phyloP scores from a whole-genome alignment of 2,113 vertebrate genomes.

The Aspidoscelis tigris region DNA sequence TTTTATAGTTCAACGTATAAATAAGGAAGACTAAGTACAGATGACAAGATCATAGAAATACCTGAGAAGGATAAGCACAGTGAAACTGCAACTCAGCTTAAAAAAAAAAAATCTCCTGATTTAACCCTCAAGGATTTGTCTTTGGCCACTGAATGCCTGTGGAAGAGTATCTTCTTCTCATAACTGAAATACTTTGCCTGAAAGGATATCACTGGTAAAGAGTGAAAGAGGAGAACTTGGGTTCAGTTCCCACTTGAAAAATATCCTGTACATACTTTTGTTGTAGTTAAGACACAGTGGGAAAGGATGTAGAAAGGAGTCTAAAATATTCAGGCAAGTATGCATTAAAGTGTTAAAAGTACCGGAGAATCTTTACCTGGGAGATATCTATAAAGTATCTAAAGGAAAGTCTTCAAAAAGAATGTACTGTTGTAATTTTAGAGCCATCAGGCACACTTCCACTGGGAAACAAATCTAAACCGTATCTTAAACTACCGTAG shows the following conservation, averaged over 20 bases:
- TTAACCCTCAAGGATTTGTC: constrained; percentile 27
- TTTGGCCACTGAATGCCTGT: constrained; percentile 29
- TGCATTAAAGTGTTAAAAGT: background rate
- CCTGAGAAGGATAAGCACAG: constrained; percentile 7
- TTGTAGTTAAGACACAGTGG: constrained; percentile 1
- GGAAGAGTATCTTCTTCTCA: constrained; percentile 34
- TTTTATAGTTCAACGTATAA: too few species aligned
- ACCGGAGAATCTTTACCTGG: background rate
- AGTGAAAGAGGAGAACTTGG: constrained; percentile 31
- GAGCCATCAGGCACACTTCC: background rate
- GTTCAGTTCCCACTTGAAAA: constrained; percentile 28
- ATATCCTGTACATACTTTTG: background rate
- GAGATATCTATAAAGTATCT: background rate
- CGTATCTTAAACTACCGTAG: background rate
- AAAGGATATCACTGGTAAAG: constrained; percentile 35
- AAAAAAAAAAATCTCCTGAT: background rate
- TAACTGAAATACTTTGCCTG: constrained; percentile 38
- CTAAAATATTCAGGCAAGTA: constrained; percentile 16
- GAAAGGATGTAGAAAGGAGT: constrained; percentile 4
- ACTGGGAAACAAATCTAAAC: background rate
- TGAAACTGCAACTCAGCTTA: constrained; percentile 12
- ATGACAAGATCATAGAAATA: background rate
- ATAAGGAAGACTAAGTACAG: background rate
- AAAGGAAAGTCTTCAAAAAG: background rate
- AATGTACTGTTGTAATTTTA: background rate